Base-by-base conservation (phyloP, 2,113 vertebrate species). In the Zosterops japonicus region DNA sequence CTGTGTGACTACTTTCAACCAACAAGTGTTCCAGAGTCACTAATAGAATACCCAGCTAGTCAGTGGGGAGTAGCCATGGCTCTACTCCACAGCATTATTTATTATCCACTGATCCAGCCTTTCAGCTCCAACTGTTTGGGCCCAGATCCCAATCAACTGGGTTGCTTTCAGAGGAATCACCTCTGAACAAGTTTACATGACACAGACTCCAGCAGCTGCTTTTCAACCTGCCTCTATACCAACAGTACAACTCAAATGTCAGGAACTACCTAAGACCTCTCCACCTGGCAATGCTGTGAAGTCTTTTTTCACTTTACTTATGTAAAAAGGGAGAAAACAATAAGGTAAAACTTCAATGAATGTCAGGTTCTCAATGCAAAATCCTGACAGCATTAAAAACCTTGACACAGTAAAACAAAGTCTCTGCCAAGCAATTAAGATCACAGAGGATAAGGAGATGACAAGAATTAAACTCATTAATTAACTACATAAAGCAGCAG, bases 401-500 rank as follows among this genome's bases (percentile, higher is more conserved):
- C 21, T 11, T 23, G 41, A 74, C 31, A 80, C 17, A 60, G 46
- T 82, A 78, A 79, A 97, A 59, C 7, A 35, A 90, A 93, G 20
- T 28, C 42, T 89, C 31, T 67, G 55, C 63, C 86, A 93, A 91
- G 63, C n/a, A 91, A 91, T 93, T 94, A 90, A 75, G 44, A 53
- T 67, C 31, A 69, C 21, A 24, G 57, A 91, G 81, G 78, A 92
- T 63, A 91, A 79, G 46, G 56, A 67, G 60, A 87, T 87, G 39
- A 89, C 71, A 89, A 80, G 42, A 94, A 93, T 49, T 72, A 82
- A 92, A 77, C n/a, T 94, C 36, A 87, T 84, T 89, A 88, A 94
- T 82, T 96, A 91, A 74, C 52, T 55, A 78, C 53, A 87, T 41
- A 91, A 95, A 90, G 46, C 23, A 82, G 17, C 50, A 69, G 60